Percentiles rank a stretch among this genome's conserved stretches.
Conservation (phyloP, 37 sponge, comb jelly and placozoan species). For the Geodia barretti region DNA sequence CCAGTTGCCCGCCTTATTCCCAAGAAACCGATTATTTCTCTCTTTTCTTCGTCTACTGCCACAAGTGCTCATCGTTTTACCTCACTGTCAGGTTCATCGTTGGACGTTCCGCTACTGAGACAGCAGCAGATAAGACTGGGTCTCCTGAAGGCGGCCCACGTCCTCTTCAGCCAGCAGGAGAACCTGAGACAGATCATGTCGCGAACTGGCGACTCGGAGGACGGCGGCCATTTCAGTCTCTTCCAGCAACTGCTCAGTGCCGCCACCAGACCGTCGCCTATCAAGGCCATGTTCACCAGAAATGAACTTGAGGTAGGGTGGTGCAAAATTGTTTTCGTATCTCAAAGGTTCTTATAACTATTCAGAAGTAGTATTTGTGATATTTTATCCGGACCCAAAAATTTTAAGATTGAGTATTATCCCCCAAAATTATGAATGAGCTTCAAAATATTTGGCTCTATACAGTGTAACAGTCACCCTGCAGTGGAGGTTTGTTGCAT, state of each 20-base stretch:
- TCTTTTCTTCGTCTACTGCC: too few relatives aligned
- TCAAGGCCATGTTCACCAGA: slow-evolving; percentile 89
- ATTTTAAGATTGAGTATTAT: too few relatives aligned
- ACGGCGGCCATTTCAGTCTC: slow-evolving; percentile 68
- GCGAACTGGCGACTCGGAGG: slow-evolving; percentile 22
- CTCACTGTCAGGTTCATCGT: slow-evolving; percentile 13
- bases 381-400: too few relatives aligned
- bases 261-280: slow-evolving; percentile 90
- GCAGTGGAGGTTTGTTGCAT: too few relatives aligned
- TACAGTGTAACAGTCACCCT: too few relatives aligned
- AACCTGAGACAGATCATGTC: slow-evolving; percentile 88
- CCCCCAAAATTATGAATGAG: too few relatives aligned
- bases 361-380: too few relatives aligned
- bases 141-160: slow-evolving; percentile 87
- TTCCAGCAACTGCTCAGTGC: slow-evolving; percentile 90
- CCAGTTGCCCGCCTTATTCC: too few relatives aligned
- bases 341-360: too few relatives aligned
- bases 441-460: too few relatives aligned
- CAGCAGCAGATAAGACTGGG: slow-evolving; percentile 85
- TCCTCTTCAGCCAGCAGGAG: slow-evolving; percentile 93
- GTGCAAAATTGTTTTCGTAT: too few relatives aligned
- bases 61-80: slow-evolving; percentile 8
- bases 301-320: slow-evolving; percentile 93
- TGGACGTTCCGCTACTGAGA: slow-evolving; percentile 70
- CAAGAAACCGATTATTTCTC: too few relatives aligned